A percentile compares a stretch with the other conserved stretches of the same genome.
phyloP scores from a whole-genome alignment of 2,888 invertebrate genomes.

The Gandaritis pyraliata region DNA sequence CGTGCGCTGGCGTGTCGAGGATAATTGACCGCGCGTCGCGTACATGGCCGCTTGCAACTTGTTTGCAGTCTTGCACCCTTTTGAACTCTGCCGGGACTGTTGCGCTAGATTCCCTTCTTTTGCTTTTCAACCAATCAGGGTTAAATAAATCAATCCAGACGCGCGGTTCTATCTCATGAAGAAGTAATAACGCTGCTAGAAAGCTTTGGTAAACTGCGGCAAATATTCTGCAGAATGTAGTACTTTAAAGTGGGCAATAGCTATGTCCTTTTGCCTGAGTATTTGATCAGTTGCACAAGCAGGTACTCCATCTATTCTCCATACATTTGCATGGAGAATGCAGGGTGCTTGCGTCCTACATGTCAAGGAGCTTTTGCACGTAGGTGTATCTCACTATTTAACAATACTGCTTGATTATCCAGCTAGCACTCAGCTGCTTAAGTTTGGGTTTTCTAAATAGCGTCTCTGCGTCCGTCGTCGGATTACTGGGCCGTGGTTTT shows the following conservation, averaged over 20 bases:
- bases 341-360: conserved; percentile 5
- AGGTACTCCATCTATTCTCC: conserved; percentile 6
- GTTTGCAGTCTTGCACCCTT: conserved; percentile 23
- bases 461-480: background rate
- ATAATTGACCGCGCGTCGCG: conserved; percentile 22
- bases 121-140: background rate
- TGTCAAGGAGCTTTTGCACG: conserved; percentile 5
- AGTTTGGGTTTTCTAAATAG: background rate
- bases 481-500: background rate
- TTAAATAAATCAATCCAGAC: no score
- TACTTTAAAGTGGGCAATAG: conserved; percentile 4
- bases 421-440: conserved; percentile 9
- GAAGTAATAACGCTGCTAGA: no score
- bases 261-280: background rate
- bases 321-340: conserved; percentile 12
- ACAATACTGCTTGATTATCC: conserved; percentile 7
- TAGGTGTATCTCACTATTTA: conserved; percentile 1
- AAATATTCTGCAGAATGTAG: background rate
- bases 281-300: conserved; percentile 9
- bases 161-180: no score
- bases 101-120: background rate
- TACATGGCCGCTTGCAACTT: conserved; percentile 8
- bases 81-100: conserved; percentile 15
- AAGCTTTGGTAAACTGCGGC: background rate
- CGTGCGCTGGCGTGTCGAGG: conserved; percentile 7